Evolutionary conservation across 2,888 invertebrate genomes (phyloP).

Genomic region (Therioaphis trifolii): DNA sequence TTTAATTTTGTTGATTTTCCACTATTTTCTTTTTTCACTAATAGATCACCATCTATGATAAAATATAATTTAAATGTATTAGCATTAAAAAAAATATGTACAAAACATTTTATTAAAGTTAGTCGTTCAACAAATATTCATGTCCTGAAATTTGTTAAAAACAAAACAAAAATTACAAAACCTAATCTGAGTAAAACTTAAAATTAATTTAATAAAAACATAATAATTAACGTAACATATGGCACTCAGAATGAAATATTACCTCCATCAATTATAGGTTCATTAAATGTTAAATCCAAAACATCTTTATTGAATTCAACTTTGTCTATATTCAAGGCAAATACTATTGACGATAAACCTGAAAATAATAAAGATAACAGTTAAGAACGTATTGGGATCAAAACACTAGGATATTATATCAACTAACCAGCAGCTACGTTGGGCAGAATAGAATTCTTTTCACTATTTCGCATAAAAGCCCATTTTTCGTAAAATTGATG

Average conservation of each 20-base stretch:
- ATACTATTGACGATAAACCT: conserved; percentile 89
- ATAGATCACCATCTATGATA: conserved; percentile 35
- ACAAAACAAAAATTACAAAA: background rate
- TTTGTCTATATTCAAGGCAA: conserved; percentile 92
- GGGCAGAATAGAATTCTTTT: conserved; percentile 82
- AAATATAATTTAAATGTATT: background rate
- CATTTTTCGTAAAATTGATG: conserved; percentile 85
- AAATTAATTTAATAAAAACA: background rate
- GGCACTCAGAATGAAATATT: conserved; percentile 9
- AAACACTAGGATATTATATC: conserved; percentile 13
- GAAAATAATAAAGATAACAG: conserved; percentile 61
- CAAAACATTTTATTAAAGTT: background rate
- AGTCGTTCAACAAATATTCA: background rate
- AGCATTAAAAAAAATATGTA: background rate
- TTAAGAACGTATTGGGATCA: background rate
- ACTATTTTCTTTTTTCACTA: conserved; percentile 50
- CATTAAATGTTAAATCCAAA: conserved; percentile 68
- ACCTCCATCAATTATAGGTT: conserved; percentile 60
- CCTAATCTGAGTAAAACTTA: background rate
- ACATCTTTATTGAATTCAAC: conserved; percentile 75
- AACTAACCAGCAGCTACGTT: conserved; percentile 84
- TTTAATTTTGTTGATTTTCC: conserved; percentile 69
- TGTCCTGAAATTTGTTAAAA: too few species aligned
- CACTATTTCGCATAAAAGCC: conserved; percentile 85
- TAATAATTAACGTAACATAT: background rate